Conservation (phyloP, 1,140 invertebrate species). For the Hylyphantes graminicola region DNA sequence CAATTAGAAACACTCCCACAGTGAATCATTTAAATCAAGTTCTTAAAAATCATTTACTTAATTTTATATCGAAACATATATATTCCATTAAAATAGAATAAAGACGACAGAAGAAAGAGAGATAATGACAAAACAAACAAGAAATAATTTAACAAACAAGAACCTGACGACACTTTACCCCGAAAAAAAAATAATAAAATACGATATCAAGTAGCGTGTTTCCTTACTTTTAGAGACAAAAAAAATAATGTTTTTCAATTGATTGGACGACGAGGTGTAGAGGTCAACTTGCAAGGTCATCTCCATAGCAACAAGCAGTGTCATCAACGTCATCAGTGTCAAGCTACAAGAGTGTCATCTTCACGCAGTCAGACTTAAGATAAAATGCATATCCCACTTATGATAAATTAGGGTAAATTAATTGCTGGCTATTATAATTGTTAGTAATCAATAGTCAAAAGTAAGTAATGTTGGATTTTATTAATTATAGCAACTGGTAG, state of each 20-base stretch:
- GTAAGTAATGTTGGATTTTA: too few species aligned
- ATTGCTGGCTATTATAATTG: too few species aligned
- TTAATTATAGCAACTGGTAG: too few species aligned
- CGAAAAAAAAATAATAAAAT: too few species aligned
- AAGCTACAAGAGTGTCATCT: conserved; percentile 48
- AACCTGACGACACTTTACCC: background rate
- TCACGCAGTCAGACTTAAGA: conserved; percentile 7
- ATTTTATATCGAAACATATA: background rate
- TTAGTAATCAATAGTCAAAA: too few species aligned
- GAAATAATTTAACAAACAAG: background rate
- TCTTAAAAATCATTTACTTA: too few species aligned
- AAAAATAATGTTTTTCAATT: conserved; percentile 38
- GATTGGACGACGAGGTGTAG: conserved; percentile 52
- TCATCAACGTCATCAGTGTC: too few species aligned
- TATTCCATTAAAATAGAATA: conserved; percentile 18
- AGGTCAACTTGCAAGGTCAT: conserved; percentile 49
- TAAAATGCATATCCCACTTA: too few species aligned
- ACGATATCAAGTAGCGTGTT: too few species aligned
- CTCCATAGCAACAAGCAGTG: conserved; percentile 37
- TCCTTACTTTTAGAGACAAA: conserved; percentile 2
- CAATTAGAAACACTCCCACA: too few species aligned
- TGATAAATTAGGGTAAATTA: too few species aligned
- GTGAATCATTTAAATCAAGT: too few species aligned
- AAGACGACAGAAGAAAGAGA: conserved; percentile 4
- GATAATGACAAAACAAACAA: background rate